phyloP scores from a whole-genome alignment of 2,113 vertebrate genomes.

The Prietella phreatophila region DNA sequence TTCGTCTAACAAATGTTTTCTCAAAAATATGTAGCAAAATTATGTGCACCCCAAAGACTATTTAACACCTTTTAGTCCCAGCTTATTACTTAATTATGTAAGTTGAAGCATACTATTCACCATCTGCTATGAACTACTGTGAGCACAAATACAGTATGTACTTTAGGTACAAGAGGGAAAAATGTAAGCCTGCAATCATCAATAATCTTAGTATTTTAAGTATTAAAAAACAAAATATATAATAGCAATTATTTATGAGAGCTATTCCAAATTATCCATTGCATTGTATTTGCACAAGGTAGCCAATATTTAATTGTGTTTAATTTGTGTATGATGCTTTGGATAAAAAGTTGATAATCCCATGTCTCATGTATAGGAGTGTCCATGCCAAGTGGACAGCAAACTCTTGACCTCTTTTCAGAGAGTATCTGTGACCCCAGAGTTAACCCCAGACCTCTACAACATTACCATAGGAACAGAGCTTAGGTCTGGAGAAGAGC shows the following conservation, averaged over 20 bases:
- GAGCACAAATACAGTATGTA: neutral
- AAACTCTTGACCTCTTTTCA: constrained; percentile 66
- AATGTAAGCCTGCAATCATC: neutral
- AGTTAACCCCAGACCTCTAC: constrained; percentile 46
- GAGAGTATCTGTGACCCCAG: constrained; percentile 43
- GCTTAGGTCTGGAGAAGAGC: constrained; percentile 68
- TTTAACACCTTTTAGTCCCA: neutral
- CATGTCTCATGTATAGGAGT: constrained; percentile 69
- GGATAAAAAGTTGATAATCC: neutral
- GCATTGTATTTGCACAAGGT: neutral
- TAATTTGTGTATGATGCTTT: neutral
- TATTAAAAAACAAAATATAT: neutral
- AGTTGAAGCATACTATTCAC: neutral
- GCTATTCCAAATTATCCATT: neutral
- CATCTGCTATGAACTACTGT: neutral
- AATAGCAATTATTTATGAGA: neutral
- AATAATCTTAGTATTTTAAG: neutral
- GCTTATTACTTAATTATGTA: neutral
- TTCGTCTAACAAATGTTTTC: neutral
- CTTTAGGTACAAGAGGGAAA: neutral
- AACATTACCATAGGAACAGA: constrained; percentile 71
- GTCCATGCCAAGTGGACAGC: constrained; percentile 77
- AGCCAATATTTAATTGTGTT: neutral
- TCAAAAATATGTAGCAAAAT: neutral
- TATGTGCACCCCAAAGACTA: neutral